Percentiles rank a stretch among this genome's conserved stretches.
Evolutionary conservation across 92 coral and sea anemone genomes (phyloP).

Genomic region (Phenganax stokvisi): DNA sequence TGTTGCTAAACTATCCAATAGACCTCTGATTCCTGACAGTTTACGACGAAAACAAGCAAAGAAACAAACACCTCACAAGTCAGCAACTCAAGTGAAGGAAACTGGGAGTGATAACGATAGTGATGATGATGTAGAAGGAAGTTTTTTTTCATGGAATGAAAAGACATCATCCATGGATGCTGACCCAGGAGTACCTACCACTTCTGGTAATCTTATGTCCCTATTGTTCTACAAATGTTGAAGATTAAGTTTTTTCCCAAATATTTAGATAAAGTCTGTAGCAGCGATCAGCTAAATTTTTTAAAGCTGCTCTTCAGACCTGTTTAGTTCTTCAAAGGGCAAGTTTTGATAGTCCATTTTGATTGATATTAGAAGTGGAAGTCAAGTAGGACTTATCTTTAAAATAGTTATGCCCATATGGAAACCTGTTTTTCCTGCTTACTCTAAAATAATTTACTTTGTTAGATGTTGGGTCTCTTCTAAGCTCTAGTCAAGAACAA

Average conservation of each 20-base stretch:
- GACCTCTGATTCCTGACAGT: conserved; percentile 76
- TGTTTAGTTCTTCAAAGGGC: no score
- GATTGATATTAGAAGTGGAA: no score
- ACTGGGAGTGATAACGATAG: conserved; percentile 52
- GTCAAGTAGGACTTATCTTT: no score
- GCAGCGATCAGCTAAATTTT: no score
- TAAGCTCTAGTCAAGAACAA: neutral
- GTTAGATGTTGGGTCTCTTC: neutral
- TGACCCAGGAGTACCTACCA: conserved; percentile 12
- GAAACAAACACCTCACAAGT: conserved; percentile 36
- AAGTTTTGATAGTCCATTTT: no score
- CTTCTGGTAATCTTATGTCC: conserved; percentile 2
- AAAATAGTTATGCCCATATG: neutral
- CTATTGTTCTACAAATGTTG: no score
- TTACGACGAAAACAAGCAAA: conserved; percentile 57
- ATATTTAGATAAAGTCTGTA: no score
- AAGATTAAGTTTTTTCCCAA: no score
- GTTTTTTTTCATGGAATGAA: conserved; percentile 73
- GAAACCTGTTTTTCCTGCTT: neutral
- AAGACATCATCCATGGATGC: conserved; percentile 12
- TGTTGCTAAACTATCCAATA: conserved; percentile 58
- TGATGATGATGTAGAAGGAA: conserved; percentile 61
- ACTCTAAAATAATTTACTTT: neutral
- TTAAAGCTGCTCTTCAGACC: no score
- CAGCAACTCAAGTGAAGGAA: conserved; percentile 34